Evolutionary conservation across 2,888 invertebrate species (phyloP), one percentile per base, ranked within the genome.

Genomic region (Calameuta idolon): DNA sequence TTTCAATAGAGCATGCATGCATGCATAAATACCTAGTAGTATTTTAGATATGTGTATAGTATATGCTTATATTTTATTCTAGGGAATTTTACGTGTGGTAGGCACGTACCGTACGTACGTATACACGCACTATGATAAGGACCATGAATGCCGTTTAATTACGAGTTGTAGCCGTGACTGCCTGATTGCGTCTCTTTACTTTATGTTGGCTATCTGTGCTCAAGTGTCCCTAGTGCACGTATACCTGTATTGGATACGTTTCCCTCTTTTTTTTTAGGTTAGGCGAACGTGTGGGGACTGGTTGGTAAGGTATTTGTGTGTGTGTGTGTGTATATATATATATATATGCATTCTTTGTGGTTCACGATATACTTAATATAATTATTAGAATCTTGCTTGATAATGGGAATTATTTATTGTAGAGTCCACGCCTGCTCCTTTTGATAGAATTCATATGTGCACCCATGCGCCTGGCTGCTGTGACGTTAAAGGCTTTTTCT

Each of bases 101-200:
- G 71, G 4, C 31, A 34, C 31, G 9, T 71, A 31, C 4, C 31
- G 34, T 31, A 71, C 12, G 31, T 23, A 71, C 12, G 31, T 71
- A 34, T 11, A 71, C 55, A 55, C 5, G 55, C 23, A 55, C 55
- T 71, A 71, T 31, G 71, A 31, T 34, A 71, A 12, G 31, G 12
- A 31, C 71, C 31, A 71, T 71, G 71, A 71, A 71, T 71, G 71
- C 71, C 71, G 71, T 71, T 71, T 34, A 71, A 71, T 71, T 71
- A 71, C 31, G 71, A 71, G 33, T 71, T 34, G 33, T 34, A 71
- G 71, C 71, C 23, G 55, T 55, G 31, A 15, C 71, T 30, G 71
- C n/a, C 31, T 71, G 71, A 71, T 71, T 71, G 71, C 71, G 71
- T 33, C 31, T 31, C 71, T 71, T 5, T 71, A 71, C 71, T 33